These are phyloP conservation scores for Halcyon malimbica DNA, from an alignment of 2,113 vertebrate genomes.

Conservation along the genomic window DNA sequence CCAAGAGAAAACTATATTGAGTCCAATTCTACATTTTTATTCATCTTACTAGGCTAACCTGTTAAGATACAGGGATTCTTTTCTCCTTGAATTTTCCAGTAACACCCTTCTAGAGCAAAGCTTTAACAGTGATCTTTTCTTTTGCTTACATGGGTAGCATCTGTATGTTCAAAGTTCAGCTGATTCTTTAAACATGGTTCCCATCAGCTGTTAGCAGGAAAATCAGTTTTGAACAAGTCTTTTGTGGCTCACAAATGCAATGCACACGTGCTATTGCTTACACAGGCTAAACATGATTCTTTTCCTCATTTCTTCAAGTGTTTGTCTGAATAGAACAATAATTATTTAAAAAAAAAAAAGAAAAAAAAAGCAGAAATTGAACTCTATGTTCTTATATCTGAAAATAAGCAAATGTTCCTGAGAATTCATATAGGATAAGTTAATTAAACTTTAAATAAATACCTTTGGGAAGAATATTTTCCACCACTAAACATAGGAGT, in stretches of 20 bases:
- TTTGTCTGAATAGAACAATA: slow-evolving; percentile 32
- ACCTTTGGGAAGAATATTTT: slow-evolving; percentile 44
- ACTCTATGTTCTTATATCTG: neutral
- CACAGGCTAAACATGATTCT: slow-evolving; percentile 14
- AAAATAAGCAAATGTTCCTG: slow-evolving; percentile 47
- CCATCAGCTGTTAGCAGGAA: neutral
- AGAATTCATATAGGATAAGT: slow-evolving; percentile 49
- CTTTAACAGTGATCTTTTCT: neutral
- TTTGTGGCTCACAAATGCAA: neutral
- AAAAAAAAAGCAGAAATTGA: slow-evolving; percentile 20
- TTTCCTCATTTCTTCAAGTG: slow-evolving; percentile 34
- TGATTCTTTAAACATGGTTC: neutral
- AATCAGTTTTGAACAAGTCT: neutral
- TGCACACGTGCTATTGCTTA: neutral
- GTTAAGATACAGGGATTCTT: neutral
- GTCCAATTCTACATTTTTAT: neutral
- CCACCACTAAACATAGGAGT: neutral
- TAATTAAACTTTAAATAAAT: slow-evolving; percentile 61
- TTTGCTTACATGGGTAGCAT: neutral
- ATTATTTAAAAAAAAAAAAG: neutral
- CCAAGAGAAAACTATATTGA: neutral
- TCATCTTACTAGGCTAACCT: neutral
- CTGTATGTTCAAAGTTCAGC: neutral
- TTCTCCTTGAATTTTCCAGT: neutral
- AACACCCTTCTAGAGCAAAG: neutral